These are phyloP conservation scores for Hetaerina titia DNA, from an alignment of 2,888 invertebrate genomes.

Conservation along the genomic window DNA sequence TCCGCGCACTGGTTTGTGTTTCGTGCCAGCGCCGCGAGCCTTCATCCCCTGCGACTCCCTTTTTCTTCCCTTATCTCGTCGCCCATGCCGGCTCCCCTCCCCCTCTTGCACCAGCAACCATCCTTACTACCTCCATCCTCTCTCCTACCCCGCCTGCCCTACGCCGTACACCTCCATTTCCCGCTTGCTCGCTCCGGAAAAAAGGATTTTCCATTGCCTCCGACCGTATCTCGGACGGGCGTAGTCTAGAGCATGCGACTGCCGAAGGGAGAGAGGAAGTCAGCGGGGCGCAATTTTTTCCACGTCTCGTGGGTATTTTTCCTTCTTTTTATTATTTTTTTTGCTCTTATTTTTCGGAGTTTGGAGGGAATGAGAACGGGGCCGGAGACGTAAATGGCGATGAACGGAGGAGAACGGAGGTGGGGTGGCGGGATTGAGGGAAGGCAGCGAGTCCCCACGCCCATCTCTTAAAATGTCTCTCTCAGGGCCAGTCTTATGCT, in stretches of 20 bases:
- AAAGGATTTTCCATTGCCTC: constrained; percentile 19
- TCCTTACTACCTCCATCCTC: background rate
- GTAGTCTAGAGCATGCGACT: constrained; percentile 43
- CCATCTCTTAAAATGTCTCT: constrained; percentile 39
- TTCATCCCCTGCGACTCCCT: background rate
- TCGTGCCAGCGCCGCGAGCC: constrained; percentile 16
- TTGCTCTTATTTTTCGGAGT: background rate
- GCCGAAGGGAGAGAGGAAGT: background rate
- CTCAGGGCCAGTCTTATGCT: constrained; percentile 4
- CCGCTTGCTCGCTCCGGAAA: constrained; percentile 19
- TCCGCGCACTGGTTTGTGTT: constrained; percentile 29
- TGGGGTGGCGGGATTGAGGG: background rate
- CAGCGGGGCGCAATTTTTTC: constrained; percentile 42
- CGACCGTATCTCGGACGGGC: constrained; percentile 2
- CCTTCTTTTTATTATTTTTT: background rate
- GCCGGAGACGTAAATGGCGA: background rate
- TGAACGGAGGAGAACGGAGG: background rate
- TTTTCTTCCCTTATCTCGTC: too few relatives aligned
- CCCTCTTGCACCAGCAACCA: background rate
- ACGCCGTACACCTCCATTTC: constrained; percentile 19
- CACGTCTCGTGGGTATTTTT: constrained; percentile 20
- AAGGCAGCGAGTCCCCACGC: background rate
- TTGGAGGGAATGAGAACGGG: background rate
- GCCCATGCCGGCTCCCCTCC: background rate
- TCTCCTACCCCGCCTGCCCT: background rate